Evolutionary conservation across 1,140 invertebrate species (phyloP).

Genomic region (Cyphomyrmex costatus): DNA sequence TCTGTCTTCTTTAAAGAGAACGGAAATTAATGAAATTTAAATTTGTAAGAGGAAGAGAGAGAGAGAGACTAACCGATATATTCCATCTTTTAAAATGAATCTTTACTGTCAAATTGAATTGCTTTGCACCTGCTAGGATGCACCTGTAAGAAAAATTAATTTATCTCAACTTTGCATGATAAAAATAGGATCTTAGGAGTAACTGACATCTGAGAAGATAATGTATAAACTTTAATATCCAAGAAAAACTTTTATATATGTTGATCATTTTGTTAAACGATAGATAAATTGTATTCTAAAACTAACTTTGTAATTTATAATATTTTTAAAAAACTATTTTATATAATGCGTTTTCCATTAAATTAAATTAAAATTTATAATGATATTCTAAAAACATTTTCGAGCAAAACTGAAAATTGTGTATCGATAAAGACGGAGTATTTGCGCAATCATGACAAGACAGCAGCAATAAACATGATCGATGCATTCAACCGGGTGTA

Average conservation of each 20-base stretch:
- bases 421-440: not conserved
- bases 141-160: conserved; percentile 12
- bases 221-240: conserved; percentile 39
- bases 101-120: conserved; percentile 11
- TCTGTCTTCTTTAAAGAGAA: not conserved
- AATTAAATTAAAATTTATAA: not conserved
- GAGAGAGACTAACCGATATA: not conserved
- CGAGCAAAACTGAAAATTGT: not conserved
- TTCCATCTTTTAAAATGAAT: not conserved
- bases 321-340: not conserved
- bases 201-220: conserved; percentile 7
- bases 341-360: not conserved
- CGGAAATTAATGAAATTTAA: not conserved
- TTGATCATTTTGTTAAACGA: conserved; percentile 19
- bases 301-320: not conserved
- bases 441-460: conserved; percentile 25
- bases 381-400: not conserved
- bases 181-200: conserved; percentile 13
- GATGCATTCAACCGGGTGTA: conserved; percentile 25
- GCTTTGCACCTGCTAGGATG: conserved; percentile 8
- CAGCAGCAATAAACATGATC: conserved; percentile 46
- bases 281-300: not conserved
- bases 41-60: too few relatives aligned
- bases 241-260: not conserved
- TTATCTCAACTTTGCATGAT: not conserved